Base-by-base conservation (phyloP, 2,797 vertebrate species). In the Falco columbarius region DNA sequence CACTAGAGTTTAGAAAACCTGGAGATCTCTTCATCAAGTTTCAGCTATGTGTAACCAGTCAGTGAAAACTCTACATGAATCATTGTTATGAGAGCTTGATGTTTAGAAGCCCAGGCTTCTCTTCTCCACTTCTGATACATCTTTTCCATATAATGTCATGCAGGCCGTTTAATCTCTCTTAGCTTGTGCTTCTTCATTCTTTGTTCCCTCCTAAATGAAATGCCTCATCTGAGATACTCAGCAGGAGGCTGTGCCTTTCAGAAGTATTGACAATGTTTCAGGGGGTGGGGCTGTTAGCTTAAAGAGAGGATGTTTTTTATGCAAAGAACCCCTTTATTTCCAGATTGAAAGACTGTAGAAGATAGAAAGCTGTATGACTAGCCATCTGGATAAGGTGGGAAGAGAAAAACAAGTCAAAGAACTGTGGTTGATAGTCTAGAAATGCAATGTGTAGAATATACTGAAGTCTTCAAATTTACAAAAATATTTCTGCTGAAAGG, bases 21-120 rank as follows among this genome's bases (percentile, higher is more conserved):
- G 51, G 18, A 62, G 16, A 58, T 51, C 19, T 89, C 42, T 67
- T 90, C 32, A 90, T 72, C 32, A 63, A 52, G 12, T 72, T 92
- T 86, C 81, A 90, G 42, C 36, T 92, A 34, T 34, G 30, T 56
- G n/a, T 80, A 76, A 83, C 65, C 19, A 86, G 54, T n/a, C 63
- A 86, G 49, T 34, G 22, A 90, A 95, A 94, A 56, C 49, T 89
- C 83, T 61, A 38, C 21, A 51, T 46, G 76, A 70, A 81, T 70
- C 68, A 51, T 58, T 61, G 8, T 61, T 80, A 68, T 10, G n/a
- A 90, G 24, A 62, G 3, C 9, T 55, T 81, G 65, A n/a, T 84
- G 72, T 68, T 85, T 92, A 61, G 54, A 93, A 75, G 7, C 3
- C 7, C 14, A 62, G 17, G 5, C 2, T 61, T 79, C 15, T 61